Conservation (phyloP, 2,888 invertebrate genomes). For the Tuta absoluta region DNA sequence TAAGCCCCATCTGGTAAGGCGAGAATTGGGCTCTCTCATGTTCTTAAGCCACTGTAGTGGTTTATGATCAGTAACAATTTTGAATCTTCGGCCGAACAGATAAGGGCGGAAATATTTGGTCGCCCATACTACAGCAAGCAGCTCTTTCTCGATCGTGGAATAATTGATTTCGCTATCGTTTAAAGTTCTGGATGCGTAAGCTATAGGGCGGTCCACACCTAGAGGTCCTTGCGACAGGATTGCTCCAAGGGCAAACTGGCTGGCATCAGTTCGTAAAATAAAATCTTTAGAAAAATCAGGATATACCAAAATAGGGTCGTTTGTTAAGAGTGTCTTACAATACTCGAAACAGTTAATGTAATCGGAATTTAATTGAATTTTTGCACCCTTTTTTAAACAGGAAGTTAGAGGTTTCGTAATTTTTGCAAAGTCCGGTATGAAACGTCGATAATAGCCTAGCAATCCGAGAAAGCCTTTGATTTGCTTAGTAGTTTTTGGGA, state of each 20-base stretch:
- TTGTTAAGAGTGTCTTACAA: no score
- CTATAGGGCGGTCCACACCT: constrained; percentile 34
- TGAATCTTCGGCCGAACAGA: no score
- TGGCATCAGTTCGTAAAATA: constrained; percentile 23
- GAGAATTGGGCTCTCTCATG: no score
- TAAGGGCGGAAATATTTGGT: no score
- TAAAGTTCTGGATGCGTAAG: constrained; percentile 38
- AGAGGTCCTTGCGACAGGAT: constrained; percentile 33
- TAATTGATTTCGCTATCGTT: constrained; percentile 38
- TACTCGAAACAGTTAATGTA: constrained; percentile 34
- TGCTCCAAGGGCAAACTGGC: constrained; percentile 33
- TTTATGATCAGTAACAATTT: no score
- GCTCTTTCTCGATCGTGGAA: constrained; percentile 34
- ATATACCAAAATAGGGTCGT: constrained; percentile 30
- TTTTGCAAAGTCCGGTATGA: constrained; percentile 41
- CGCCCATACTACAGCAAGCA: no score
- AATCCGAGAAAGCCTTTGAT: no score
- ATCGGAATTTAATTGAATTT: constrained; percentile 22
- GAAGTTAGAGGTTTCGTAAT: constrained; percentile 33
- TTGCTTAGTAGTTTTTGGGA: constrained; percentile 40
- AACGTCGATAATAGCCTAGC: constrained; percentile 41
- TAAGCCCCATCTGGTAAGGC: no score
- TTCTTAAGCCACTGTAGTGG: no score
- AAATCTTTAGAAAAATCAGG: constrained; percentile 19
- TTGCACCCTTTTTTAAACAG: constrained; percentile 31